Evolutionary conservation across 2,113 vertebrate genomes (phyloP), one percentile per base, ranked within the genome.

Genomic region (Brachypodius melanocephalos): DNA sequence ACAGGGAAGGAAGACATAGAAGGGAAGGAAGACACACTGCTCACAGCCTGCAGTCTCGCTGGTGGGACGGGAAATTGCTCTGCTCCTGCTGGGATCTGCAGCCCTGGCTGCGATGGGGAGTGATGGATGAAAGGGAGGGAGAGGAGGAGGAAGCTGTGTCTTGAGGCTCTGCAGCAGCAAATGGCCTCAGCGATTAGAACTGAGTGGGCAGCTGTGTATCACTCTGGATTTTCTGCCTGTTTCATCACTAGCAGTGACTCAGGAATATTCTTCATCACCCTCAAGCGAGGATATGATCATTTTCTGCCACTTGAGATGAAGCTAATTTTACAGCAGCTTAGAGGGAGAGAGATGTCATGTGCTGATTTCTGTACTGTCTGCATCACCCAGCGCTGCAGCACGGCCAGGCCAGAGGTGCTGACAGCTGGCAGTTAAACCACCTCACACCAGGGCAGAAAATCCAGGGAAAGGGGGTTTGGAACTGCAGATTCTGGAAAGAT

Each of bases 271-370:
- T 91, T 95, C 94, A 95, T 93, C 74, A 75, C 96, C 94, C 96
- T 96, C 94, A 73, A 96, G 91, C 91, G 78, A 97, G 95, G 91
- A 91, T 89, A 95, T 88, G 93, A 95, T 96, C 94, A 93, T 96
- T 96, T 95, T 95, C 91, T 96, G 96, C 95, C 93, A 94, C 95
- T 97, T 91, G 94, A 95, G 94, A 96, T 95, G 93, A 95, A 92
- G 94, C 91, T 94, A 96, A 95, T 96, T 97, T 97, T 94, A 97
- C 93, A 95, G 93, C 80, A 61, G 84, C 93, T 91, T 87, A 81
- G 88, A 92, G 75, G 77, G 85, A 93, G 93, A 95, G 94, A 93
- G 95, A 84, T 93, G 88, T 95, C 95, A 94, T 90, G 94, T 93
- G 95, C 96, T 75, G 93, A 91, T 94, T 83, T 61, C 95, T 91